A percentile compares a stretch with the other conserved stretches of the same genome.
These are phyloP conservation scores for Physella acuta DNA, from an alignment of 1,140 invertebrate genomes.

Conservation along the genomic window DNA sequence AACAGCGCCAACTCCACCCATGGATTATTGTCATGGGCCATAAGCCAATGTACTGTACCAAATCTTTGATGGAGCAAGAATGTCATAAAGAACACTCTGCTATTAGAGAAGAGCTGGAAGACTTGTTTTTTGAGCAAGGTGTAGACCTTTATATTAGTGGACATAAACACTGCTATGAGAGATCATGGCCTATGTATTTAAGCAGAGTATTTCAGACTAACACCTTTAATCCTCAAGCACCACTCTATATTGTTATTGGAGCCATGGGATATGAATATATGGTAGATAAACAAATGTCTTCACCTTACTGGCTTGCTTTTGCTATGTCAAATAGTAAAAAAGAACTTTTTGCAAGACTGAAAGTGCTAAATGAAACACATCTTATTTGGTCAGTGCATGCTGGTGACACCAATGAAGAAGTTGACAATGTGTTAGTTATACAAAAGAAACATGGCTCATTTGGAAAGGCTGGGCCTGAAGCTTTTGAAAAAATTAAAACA, in stretches of 20 bases:
- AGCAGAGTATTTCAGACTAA: slow-evolving; percentile 64
- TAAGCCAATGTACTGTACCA: slow-evolving; percentile 55
- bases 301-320: slow-evolving; percentile 45
- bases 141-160: slow-evolving; percentile 95
- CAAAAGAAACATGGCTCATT: slow-evolving; percentile 45
- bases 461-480: slow-evolving; percentile 26
- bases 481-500: slow-evolving; percentile 12
- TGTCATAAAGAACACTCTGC: slow-evolving; percentile 29
- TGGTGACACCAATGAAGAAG: slow-evolving; percentile 39
- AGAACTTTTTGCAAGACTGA: slow-evolving; percentile 74
- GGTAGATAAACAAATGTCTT: slow-evolving; percentile 31
- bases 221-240: slow-evolving; percentile 45
- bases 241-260: slow-evolving; percentile 47
- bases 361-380: slow-evolving; percentile 81
- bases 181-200: slow-evolving; percentile 90
- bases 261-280: slow-evolving; percentile 55
- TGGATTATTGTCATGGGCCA: slow-evolving; percentile 58
- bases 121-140: slow-evolving; percentile 81
- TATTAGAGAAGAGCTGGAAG: slow-evolving; percentile 67
- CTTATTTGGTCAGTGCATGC: slow-evolving; percentile 88
- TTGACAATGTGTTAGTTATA: slow-evolving; percentile 45
- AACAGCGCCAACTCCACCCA: slow-evolving; percentile 44
- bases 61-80: slow-evolving; percentile 37
- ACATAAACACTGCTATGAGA: slow-evolving; percentile 94
- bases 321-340: slow-evolving; percentile 30